Conservation (phyloP, 2,113 vertebrate genomes). For the Aythya baeri region DNA sequence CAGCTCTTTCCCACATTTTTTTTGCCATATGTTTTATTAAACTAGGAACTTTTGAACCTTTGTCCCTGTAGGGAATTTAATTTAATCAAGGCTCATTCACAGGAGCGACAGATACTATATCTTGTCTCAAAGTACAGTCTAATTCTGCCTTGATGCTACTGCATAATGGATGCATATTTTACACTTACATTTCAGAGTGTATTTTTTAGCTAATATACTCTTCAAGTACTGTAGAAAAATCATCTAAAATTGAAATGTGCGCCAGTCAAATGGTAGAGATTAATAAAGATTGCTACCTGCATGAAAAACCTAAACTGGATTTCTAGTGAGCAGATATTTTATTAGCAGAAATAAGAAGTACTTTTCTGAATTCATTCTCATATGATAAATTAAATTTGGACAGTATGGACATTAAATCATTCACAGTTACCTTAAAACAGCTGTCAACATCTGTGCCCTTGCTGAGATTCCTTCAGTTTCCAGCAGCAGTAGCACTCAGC, state of each 20-base stretch:
- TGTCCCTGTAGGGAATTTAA: slow-evolving; percentile 57
- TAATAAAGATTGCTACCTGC: slow-evolving; percentile 55
- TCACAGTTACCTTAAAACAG: background rate
- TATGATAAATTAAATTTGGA: slow-evolving; percentile 58
- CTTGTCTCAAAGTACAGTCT: slow-evolving; percentile 56
- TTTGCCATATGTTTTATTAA: slow-evolving; percentile 57
- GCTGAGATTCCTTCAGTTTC: slow-evolving; percentile 21
- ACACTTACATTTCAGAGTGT: slow-evolving; percentile 29
- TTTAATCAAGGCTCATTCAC: slow-evolving; percentile 66
- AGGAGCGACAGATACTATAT: slow-evolving; percentile 47
- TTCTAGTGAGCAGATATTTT: slow-evolving; percentile 58
- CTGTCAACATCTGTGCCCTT: background rate
- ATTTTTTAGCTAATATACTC: slow-evolving; percentile 54
- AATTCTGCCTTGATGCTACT: slow-evolving; percentile 60
- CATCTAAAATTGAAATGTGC: slow-evolving; percentile 49
- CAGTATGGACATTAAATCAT: slow-evolving; percentile 42
- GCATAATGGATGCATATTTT: slow-evolving; percentile 68
- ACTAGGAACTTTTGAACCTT: slow-evolving; percentile 62
- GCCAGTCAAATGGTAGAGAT: slow-evolving; percentile 51
- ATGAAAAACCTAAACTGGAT: slow-evolving; percentile 19
- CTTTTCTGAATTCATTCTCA: slow-evolving; percentile 43
- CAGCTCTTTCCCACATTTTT: slow-evolving; percentile 45
- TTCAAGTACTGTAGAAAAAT: slow-evolving; percentile 50
- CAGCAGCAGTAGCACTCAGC: slow-evolving; percentile 44
- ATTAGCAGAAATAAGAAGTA: slow-evolving; percentile 59